Evolutionary conservation across 2,888 invertebrate genomes (phyloP).

Genomic region (Cheilosia vulpina): DNA sequence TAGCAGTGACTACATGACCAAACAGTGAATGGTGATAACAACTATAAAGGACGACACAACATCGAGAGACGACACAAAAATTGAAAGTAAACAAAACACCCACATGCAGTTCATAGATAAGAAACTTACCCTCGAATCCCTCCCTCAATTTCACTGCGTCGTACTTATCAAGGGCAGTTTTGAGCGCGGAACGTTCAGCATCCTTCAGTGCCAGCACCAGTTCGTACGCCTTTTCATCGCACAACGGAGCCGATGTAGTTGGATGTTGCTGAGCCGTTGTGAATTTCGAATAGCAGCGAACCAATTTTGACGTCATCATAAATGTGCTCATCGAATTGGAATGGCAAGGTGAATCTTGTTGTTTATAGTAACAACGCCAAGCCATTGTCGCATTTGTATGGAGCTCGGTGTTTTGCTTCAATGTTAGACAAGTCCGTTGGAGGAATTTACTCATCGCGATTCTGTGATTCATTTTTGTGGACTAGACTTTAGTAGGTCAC

Average conservation of each 20-base stretch:
- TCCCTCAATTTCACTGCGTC: conserved; percentile 90
- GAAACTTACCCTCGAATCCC: conserved; percentile 89
- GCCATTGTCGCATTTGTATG: conserved; percentile 14
- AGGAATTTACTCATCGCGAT: conserved; percentile 52
- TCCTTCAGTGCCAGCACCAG: conserved; percentile 89
- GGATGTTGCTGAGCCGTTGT: conserved; percentile 72
- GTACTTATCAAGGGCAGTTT: conserved; percentile 89
- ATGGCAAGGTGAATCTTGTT: conserved; percentile 8
- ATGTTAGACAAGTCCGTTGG: conserved; percentile 47
- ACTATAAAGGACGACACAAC: background rate
- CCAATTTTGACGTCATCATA: conserved; percentile 14
- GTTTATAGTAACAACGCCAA: conserved; percentile 35
- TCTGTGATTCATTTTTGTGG: conserved; percentile 48
- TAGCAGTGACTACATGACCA: background rate
- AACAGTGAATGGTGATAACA: conserved; percentile 1
- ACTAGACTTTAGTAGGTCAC: background rate
- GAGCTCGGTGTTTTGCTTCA: conserved; percentile 20
- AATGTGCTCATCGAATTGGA: conserved; percentile 32
- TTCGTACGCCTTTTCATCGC: conserved; percentile 90
- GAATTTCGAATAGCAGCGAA: conserved; percentile 76
- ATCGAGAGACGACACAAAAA: conserved; percentile 14
- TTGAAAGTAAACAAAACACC: conserved; percentile 16
- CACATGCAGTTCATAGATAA: conserved; percentile 17
- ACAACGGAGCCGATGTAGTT: conserved; percentile 82
- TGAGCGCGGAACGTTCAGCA: conserved; percentile 88